A percentile compares a stretch with the other conserved stretches of the same genome.
phyloP scores from a whole-genome alignment of 1,140 invertebrate species.

The Hycleus cichorii region DNA sequence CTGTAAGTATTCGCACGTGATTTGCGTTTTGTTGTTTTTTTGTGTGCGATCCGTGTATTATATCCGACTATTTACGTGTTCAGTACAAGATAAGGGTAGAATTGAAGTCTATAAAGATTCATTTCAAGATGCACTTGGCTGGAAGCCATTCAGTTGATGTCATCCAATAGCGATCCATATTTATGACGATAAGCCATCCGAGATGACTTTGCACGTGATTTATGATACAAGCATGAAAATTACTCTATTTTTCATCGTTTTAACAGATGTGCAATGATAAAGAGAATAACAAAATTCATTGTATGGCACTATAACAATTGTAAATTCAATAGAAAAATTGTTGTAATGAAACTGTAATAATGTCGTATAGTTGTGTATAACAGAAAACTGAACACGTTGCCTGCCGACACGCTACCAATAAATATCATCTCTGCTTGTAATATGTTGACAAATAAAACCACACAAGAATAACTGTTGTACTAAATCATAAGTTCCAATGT shows the following conservation, averaged over 20 bases:
- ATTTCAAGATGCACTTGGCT: constrained; percentile 16
- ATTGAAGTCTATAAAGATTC: constrained; percentile 12
- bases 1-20: constrained; percentile 39
- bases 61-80: constrained; percentile 16
- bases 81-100: constrained; percentile 16
- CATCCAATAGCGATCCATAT: constrained; percentile 21
- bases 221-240: not conserved
- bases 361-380: no score
- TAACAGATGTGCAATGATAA: not conserved
- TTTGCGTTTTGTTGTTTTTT: not conserved
- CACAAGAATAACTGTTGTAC: constrained; percentile 4
- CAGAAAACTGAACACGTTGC: constrained; percentile 5
- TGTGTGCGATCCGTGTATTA: not conserved
- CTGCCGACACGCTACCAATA: constrained; percentile 9
- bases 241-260: not conserved
- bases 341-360: no score
- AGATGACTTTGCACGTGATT: not conserved
- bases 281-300: not conserved
- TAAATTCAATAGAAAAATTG: no score
- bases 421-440: constrained; percentile 13
- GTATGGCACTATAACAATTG: not conserved
- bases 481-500: constrained; percentile 10
- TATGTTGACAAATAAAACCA: constrained; percentile 18
- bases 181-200: constrained; percentile 16
- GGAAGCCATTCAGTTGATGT: constrained; percentile 22